These are phyloP conservation scores for Drosophila antonietae DNA, from an alignment of 2,888 invertebrate species.

Conservation along the genomic window DNA sequence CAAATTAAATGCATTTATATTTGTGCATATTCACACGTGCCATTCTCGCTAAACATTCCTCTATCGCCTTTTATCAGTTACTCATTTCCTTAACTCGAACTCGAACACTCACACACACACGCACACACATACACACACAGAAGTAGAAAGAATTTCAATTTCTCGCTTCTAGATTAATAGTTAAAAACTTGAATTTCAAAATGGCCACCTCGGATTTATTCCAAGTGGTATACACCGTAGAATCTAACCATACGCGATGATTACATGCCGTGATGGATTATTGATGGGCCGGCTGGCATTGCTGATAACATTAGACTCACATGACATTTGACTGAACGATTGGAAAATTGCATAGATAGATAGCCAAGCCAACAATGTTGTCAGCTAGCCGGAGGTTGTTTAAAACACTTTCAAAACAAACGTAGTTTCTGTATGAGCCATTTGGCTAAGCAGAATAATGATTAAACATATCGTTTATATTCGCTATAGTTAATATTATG, in stretches of 20 bases:
- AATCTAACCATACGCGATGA: conserved; percentile 26
- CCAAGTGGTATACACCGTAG: conserved; percentile 8
- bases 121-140: background rate
- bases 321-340: conserved; percentile 44
- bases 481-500: background rate
- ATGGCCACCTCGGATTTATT: conserved; percentile 21
- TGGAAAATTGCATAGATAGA: conserved; percentile 43
- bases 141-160: background rate
- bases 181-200: conserved; percentile 19
- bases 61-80: conserved; percentile 51
- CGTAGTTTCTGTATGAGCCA: background rate
- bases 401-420: background rate
- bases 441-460: background rate
- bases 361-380: conserved; percentile 21
- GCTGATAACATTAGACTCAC: conserved; percentile 60
- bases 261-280: conserved; percentile 35
- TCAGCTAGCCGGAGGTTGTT: background rate
- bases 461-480: background rate
- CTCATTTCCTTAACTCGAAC: conserved; percentile 54
- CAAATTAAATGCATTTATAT: conserved; percentile 1
- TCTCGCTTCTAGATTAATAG: conserved; percentile 36
- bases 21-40: conserved; percentile 41
- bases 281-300: conserved; percentile 28
- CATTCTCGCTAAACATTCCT: conserved; percentile 1
- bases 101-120: background rate